Conservation (phyloP, 2,797 vertebrate genomes). For the Gymnoscopelus microlampas region DNA sequence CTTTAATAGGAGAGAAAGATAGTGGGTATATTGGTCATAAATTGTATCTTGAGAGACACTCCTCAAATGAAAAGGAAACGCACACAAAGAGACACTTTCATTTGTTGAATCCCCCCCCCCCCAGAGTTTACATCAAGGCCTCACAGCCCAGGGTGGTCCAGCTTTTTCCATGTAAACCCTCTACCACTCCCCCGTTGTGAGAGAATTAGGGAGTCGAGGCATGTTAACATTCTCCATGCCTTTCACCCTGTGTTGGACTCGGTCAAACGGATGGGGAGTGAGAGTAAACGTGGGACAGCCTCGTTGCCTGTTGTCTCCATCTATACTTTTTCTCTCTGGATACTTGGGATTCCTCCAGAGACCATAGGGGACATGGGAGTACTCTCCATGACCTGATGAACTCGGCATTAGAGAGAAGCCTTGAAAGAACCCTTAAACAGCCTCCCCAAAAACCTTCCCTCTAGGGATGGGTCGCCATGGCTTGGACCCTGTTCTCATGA, state of each 20-base stretch:
- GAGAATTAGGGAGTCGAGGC: slow-evolving; percentile 56
- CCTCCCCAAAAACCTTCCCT: slow-evolving; percentile 39
- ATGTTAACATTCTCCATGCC: slow-evolving; percentile 58
- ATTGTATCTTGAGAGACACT: slow-evolving; percentile 5
- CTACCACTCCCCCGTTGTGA: slow-evolving; percentile 44
- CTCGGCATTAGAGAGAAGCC: slow-evolving; percentile 47
- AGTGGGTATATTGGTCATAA: background rate
- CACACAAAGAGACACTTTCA: slow-evolving; percentile 33
- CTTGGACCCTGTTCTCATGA: slow-evolving; percentile 80
- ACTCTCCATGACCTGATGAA: slow-evolving; percentile 65
- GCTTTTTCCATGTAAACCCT: slow-evolving; percentile 38
- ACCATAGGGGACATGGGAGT: slow-evolving; percentile 51
- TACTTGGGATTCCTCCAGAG: slow-evolving; percentile 66
- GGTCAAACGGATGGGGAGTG: slow-evolving; percentile 62
- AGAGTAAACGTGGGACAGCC: slow-evolving; percentile 29
- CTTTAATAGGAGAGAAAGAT: background rate
- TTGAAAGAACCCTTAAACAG: slow-evolving; percentile 50
- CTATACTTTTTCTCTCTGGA: slow-evolving; percentile 44
- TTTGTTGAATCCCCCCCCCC: slow-evolving; percentile 38
- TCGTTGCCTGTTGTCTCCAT: slow-evolving; percentile 41
- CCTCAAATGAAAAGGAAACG: slow-evolving; percentile 17
- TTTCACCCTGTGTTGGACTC: slow-evolving; percentile 41
- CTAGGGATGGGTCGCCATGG: slow-evolving; percentile 51
- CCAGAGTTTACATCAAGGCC: slow-evolving; percentile 38
- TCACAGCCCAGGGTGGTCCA: slow-evolving; percentile 54